Base-by-base conservation (phyloP, 2,113 vertebrate genomes). In the Platysternon megacephalum region DNA sequence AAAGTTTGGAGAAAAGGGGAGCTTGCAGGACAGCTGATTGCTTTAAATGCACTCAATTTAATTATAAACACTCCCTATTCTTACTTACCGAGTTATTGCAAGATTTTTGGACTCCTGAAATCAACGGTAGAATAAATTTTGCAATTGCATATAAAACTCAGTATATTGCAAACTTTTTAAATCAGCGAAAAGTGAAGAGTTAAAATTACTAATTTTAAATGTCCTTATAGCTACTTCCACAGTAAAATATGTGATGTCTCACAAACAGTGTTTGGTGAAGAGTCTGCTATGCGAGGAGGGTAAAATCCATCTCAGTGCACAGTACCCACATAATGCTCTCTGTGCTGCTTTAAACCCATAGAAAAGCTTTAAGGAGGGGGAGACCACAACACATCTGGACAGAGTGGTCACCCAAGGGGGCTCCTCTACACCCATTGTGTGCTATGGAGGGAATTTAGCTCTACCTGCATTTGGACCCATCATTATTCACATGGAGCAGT, bases 171-270 rank as follows among this genome's bases (percentile, higher is more conserved):
- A 2, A 87, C 44, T 56, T 52, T 56, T 86, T 1, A 84, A 56
- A 82, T 26, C 61, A 68, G 35, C 0, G 32, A 65, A 65, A 65
- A 58, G 28, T 58, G 56, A 61, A 61, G 32, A 16, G 35, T 76
- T 76, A 42, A 76, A 42, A 89, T 85, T 17, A 55, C 87, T 8
- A 83, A 55, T 74, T 91, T 92, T 14, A 84, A 56, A 72, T 29
- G 4, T 10, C 0, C 42, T 61, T 9, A 44, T 11, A 2, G 0
- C 35, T 35, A 35, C 39, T 26, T 44, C 80, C 5, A 0, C 0
- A 26, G 12, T 65, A 42, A 52, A 84, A 48, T 44, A 8, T 14
- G 28, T 9, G 16, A 51, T 3, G 2, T 89, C 22, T 91, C 12
- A n/a, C 85, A 11, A 29, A 2, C 24, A 68, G 16, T 68, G 61